Evolutionary conservation across 2,113 vertebrate genomes (phyloP).

Genomic region (Charina bottae): DNA sequence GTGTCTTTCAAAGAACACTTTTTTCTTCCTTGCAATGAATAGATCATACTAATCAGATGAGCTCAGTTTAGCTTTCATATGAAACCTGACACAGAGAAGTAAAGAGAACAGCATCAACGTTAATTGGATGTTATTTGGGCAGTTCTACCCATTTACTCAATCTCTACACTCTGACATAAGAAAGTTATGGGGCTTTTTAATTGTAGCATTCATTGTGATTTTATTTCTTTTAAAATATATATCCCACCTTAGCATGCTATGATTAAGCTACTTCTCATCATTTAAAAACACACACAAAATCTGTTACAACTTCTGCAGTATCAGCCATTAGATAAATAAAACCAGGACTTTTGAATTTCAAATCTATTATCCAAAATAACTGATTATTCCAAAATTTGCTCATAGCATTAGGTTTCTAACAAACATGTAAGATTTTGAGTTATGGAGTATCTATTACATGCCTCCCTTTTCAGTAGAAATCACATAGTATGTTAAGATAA

Average conservation of each 20-base stretch:
- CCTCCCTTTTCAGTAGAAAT: not conserved
- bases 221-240: not conserved
- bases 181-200: not conserved
- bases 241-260: not conserved
- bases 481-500: conserved; percentile 18
- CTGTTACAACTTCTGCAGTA: not conserved
- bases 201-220: not conserved
- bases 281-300: not conserved
- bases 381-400: not conserved
- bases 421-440: not conserved
- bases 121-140: not conserved
- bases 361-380: not conserved
- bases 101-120: not conserved
- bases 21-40: not conserved
- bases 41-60: not conserved
- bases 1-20: not conserved
- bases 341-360: conserved; percentile 11
- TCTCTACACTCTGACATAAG: not conserved
- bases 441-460: not conserved
- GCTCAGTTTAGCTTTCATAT: not conserved
- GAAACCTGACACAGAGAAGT: conserved; percentile 11
- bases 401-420: not conserved
- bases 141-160: conserved; percentile 7
- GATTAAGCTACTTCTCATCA: not conserved
- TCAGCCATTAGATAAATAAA: conserved; percentile 29